Percentiles rank a stretch among this genome's conserved stretches.
Evolutionary conservation across 2,888 invertebrate species (phyloP).

Genomic region (Panopea generosa): DNA sequence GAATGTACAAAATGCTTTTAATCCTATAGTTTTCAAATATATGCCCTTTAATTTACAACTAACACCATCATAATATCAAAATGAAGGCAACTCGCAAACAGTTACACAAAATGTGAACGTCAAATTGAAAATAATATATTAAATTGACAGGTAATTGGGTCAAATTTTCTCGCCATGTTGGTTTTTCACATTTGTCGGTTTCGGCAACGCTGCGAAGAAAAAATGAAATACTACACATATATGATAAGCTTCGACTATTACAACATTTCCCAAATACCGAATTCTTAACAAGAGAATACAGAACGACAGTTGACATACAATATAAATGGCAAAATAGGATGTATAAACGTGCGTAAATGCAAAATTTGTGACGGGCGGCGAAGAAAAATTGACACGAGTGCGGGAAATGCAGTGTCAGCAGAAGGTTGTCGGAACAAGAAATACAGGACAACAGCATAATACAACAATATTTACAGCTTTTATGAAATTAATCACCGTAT

Average conservation of each 20-base stretch:
- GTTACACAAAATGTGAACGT: too few species aligned
- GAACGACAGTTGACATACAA: background rate
- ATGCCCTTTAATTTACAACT: too few species aligned
- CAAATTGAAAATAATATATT: too few species aligned
- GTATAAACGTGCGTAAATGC: background rate
- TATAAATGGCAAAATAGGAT: background rate
- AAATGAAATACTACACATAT: background rate
- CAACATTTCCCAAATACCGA: too few species aligned
- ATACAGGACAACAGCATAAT: background rate
- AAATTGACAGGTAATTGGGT: conserved; percentile 26
- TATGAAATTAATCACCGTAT: too few species aligned
- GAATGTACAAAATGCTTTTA: too few species aligned
- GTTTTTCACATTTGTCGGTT: background rate
- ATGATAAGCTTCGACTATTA: background rate
- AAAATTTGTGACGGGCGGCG: conserved; percentile 1
- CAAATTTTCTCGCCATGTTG: conserved; percentile 37
- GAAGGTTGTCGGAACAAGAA: conserved; percentile 13
- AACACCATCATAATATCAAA: too few species aligned
- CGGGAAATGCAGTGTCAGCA: conserved; percentile 62
- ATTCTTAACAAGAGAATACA: background rate
- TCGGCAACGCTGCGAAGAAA: too few species aligned
- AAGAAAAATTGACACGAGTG: conserved; percentile 56
- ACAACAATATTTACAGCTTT: background rate
- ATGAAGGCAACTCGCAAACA: too few species aligned
- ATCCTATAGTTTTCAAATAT: too few species aligned